Percentiles rank a stretch among this genome's conserved stretches.
phyloP scores from a whole-genome alignment of 2,888 invertebrate genomes.

The Andrena marginata region DNA sequence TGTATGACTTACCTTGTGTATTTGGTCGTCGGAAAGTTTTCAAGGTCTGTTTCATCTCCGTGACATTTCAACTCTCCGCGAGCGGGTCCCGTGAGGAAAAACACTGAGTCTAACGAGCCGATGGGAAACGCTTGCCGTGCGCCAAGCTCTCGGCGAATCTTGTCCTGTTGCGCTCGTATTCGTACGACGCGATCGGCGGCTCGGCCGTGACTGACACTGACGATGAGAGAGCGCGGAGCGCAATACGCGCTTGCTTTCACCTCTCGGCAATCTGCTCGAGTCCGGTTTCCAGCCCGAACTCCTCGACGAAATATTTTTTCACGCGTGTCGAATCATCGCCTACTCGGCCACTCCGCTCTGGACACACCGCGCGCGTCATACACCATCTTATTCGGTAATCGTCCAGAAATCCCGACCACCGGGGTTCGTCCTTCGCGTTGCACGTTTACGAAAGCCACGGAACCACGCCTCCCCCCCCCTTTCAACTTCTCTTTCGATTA shows the following conservation, averaged over 20 bases:
- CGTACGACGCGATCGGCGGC: slow-evolving; percentile 72
- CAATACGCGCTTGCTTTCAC: slow-evolving; percentile 84
- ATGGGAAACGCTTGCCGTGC: too few species aligned
- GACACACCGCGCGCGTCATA: too few species aligned
- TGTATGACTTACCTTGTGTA: slow-evolving; percentile 80
- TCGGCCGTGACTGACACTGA: slow-evolving; percentile 83
- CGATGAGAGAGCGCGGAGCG: slow-evolving; percentile 67
- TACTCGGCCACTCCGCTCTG: background rate
- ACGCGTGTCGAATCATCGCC: slow-evolving; percentile 25
- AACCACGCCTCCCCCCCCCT: background rate
- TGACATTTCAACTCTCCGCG: slow-evolving; percentile 57
- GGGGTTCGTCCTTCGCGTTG: background rate
- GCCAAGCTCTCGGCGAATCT: background rate
- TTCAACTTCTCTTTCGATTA: background rate
- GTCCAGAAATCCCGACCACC: background rate
- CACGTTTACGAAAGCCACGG: slow-evolving; percentile 1
- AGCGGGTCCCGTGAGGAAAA: slow-evolving; percentile 12
- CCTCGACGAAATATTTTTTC: slow-evolving; percentile 44
- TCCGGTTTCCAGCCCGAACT: slow-evolving; percentile 50
- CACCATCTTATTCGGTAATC: background rate
- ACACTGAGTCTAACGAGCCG: background rate
- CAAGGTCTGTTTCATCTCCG: slow-evolving; percentile 81
- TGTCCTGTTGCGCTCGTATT: background rate
- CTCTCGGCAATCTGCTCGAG: slow-evolving; percentile 68
- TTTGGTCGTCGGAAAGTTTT: slow-evolving; percentile 82